phyloP scores from a whole-genome alignment of 2,797 vertebrate species.

The Eospalax fontanierii region DNA sequence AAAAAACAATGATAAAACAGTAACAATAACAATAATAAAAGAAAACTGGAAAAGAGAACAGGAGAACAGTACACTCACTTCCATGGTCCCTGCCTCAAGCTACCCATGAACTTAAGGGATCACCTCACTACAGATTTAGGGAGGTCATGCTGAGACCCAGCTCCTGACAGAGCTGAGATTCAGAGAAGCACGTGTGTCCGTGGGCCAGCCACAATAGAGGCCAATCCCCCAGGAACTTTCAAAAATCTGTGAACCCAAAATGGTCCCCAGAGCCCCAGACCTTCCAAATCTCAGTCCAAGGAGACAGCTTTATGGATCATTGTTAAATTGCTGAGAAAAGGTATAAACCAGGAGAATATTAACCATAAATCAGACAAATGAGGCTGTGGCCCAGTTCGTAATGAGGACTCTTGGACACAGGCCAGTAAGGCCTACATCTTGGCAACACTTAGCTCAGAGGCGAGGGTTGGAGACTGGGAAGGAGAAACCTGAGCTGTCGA shows the following conservation, averaged over 20 bases:
- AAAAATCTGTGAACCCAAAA: constrained; percentile 67
- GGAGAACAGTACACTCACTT: neutral
- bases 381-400: neutral
- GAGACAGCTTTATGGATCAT: constrained; percentile 80
- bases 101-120: neutral
- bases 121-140: too few species aligned
- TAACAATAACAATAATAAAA: too few species aligned
- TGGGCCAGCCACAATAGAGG: neutral
- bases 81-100: neutral
- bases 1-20: too few species aligned
- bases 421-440: constrained; percentile 17
- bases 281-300: constrained; percentile 67
- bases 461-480: too few species aligned
- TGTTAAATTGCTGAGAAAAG: constrained; percentile 80
- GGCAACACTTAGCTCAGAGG: neutral
- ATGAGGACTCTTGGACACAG: neutral
- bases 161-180: neutral
- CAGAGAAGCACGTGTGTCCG: too few species aligned
- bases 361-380: constrained; percentile 80
- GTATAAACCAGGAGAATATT: constrained; percentile 70
- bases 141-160: neutral
- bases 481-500: neutral
- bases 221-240: neutral
- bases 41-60: too few species aligned
- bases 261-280: constrained; percentile 62